phyloP scores from a whole-genome alignment of 2,113 vertebrate genomes.

The Cololabis saira region DNA sequence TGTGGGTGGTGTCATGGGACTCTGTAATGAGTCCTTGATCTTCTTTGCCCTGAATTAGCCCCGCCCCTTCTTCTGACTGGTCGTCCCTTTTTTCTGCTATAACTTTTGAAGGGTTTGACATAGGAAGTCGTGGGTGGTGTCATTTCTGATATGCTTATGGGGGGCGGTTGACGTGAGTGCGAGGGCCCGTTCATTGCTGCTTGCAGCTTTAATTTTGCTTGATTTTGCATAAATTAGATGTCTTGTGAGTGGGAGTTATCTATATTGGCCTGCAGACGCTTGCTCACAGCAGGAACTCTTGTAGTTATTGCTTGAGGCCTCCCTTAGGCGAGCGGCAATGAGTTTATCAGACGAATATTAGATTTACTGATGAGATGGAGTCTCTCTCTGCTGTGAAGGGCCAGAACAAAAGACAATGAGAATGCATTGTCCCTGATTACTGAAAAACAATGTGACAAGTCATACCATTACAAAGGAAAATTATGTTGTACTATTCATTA shows the following conservation, averaged over 20 bases:
- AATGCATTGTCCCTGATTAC: conserved; percentile 38
- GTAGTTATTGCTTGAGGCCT: conserved; percentile 64
- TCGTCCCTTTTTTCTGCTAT: no score
- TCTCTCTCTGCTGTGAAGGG: conserved; percentile 28
- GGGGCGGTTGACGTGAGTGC: no score
- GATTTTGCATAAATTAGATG: conserved; percentile 22
- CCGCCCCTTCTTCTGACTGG: no score
- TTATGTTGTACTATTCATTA: not conserved
- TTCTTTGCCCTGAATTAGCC: no score
- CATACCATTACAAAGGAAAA: conserved; percentile 18
- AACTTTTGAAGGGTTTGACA: no score
- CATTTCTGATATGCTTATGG: no score
- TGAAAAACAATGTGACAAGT: conserved; percentile 17
- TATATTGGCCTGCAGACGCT: conserved; percentile 55
- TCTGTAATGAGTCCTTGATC: no score
- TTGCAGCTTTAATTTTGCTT: no score
- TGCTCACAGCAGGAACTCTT: conserved; percentile 56
- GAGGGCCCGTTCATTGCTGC: no score
- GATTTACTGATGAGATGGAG: conserved; percentile 58
- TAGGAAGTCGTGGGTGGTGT: no score
- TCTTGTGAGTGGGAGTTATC: conserved; percentile 41
- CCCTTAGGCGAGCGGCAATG: conserved; percentile 63
- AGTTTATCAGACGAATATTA: conserved; percentile 71
- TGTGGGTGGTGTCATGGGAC: no score
- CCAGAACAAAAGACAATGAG: conserved; percentile 24